These are phyloP conservation scores for Oikopleura dioica DNA, from an alignment of 23 tunicate species.

Conservation along the genomic window DNA sequence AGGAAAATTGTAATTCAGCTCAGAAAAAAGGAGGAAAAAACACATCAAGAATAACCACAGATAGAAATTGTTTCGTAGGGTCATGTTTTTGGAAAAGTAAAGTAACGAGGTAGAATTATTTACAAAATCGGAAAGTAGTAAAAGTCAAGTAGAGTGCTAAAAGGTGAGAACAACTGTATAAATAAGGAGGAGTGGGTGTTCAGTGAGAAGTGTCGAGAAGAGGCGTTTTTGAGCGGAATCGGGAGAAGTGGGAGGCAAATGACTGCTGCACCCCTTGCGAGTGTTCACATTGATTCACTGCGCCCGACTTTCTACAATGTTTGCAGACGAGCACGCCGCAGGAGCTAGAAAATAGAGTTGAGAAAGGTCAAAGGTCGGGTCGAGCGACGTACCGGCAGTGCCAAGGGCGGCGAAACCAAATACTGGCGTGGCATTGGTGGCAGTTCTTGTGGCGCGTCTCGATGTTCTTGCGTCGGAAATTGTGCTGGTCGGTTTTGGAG, in stretches of 20 bases:
- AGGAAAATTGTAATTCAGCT: no score
- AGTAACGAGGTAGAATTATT: no score
- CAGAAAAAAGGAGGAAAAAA: no score
- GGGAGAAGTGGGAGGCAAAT: neutral
- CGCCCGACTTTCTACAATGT: neutral
- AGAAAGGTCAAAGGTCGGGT: neutral
- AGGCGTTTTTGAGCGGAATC: neutral
- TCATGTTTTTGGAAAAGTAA: no score
- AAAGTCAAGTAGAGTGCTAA: no score
- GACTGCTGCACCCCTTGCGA: neutral
- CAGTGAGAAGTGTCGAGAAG: neutral
- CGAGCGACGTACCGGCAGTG: neutral
- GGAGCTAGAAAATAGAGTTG: neutral
- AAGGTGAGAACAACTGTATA: neutral
- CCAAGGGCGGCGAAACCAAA: neutral
- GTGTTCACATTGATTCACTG: neutral
- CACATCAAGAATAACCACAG: no score
- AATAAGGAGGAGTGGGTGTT: neutral
- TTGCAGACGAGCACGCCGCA: neutral
- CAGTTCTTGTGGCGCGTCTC: neutral
- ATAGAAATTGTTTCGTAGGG: no score
- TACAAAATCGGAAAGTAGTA: no score
- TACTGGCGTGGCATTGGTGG: neutral
- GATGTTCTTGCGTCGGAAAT: neutral
- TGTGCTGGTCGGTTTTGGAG: neutral